Evolutionary conservation across 2,888 invertebrate species (phyloP).

Genomic region (Leptopilina drosophilae): DNA sequence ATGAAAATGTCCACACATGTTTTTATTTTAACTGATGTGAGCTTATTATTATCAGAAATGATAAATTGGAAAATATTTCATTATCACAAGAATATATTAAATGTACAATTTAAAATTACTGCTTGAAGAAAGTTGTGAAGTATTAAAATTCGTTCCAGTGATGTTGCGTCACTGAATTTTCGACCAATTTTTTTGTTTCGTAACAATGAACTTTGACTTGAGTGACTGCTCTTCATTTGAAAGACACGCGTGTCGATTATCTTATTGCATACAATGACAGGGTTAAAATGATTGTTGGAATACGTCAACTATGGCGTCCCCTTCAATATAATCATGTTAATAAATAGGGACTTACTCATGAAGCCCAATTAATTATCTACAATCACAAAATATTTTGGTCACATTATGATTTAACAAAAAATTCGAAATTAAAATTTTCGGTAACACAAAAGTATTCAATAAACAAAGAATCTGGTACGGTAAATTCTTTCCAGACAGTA

Average conservation of each 20-base stretch:
- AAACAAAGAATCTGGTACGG: too few species aligned
- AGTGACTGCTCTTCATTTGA: conserved; percentile 18
- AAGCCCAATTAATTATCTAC: not conserved
- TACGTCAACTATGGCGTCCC: not conserved
- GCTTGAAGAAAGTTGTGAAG: conserved; percentile 26
- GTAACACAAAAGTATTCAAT: too few species aligned
- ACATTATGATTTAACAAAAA: not conserved
- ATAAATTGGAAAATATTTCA: conserved; percentile 15
- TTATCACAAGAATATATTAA: conserved; percentile 4
- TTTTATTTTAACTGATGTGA: not conserved
- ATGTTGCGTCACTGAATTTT: conserved; percentile 30
- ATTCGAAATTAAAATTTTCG: not conserved
- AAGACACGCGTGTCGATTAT: conserved; percentile 18
- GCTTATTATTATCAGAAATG: not conserved
- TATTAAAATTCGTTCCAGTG: not conserved
- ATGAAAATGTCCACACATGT: not conserved
- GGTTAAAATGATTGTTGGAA: conserved; percentile 10
- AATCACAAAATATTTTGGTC: not conserved
- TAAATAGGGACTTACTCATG: not conserved
- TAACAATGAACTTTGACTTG: conserved; percentile 30
- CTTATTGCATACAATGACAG: conserved; percentile 23
- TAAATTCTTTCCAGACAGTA: too few species aligned
- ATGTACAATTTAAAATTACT: not conserved
- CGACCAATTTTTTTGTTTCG: conserved; percentile 30
- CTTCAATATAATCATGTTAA: not conserved